phyloP scores from a whole-genome alignment of 2,113 vertebrate species.

The Telmatochromis sp. region DNA sequence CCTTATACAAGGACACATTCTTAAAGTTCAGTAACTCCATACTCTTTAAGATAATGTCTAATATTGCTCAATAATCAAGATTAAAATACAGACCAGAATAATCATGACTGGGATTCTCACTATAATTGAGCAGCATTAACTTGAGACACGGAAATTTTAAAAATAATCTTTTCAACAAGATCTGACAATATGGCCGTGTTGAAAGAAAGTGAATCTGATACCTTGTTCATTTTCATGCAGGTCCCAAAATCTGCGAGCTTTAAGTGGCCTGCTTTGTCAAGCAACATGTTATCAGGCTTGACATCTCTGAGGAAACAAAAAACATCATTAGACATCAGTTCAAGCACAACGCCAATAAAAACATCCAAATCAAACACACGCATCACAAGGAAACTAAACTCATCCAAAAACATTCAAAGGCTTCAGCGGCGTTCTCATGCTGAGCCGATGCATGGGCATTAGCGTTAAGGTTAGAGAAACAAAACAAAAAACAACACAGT shows the following conservation, averaged over 20 bases:
- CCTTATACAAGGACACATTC: neutral
- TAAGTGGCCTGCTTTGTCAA: conserved; percentile 96
- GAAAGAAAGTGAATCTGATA: conserved; percentile 38
- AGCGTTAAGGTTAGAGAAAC: neutral
- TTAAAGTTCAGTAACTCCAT: neutral
- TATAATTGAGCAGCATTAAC: neutral
- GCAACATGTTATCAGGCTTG: conserved; percentile 98
- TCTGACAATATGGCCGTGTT: neutral
- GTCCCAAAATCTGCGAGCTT: conserved; percentile 99
- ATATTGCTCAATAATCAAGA: neutral
- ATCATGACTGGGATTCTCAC: neutral
- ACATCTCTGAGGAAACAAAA: conserved; percentile 81
- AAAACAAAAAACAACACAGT: neutral
- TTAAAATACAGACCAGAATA: neutral
- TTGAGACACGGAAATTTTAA: neutral
- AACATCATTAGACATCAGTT: neutral
- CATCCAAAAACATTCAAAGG: neutral
- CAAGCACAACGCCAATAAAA: neutral
- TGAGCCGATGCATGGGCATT: neutral
- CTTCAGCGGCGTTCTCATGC: neutral
- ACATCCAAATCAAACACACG: neutral
- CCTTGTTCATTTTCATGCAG: conserved; percentile 99
- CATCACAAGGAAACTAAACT: neutral
- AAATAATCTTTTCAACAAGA: neutral
- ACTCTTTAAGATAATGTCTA: neutral